phyloP scores from a whole-genome alignment of 1,140 invertebrate species.

The Listronotus bonariensis region DNA sequence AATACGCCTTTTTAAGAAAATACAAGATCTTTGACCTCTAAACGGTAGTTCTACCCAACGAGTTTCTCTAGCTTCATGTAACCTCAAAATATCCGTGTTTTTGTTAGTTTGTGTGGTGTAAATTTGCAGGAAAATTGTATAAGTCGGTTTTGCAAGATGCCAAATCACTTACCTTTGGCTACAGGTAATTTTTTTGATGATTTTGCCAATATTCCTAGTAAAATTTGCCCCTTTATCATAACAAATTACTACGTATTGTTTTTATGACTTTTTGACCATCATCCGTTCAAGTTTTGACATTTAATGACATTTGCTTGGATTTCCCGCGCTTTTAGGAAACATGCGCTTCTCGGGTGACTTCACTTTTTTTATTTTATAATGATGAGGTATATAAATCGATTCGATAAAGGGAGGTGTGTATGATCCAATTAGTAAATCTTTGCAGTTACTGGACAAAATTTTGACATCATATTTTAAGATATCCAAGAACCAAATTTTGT shows the following conservation, averaged over 20 bases:
- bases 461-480: too few species aligned
- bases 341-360: too few species aligned
- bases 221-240: constrained; percentile 16
- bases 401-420: too few species aligned
- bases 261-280: constrained; percentile 7
- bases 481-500: too few species aligned
- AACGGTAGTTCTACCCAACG: not conserved
- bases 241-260: constrained; percentile 20
- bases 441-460: too few species aligned
- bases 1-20: not conserved
- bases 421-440: too few species aligned
- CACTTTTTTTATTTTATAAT: too few species aligned
- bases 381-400: too few species aligned
- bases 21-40: constrained; percentile 5
- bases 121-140: constrained; percentile 5
- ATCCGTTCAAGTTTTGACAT: not conserved
- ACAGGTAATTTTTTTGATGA: constrained; percentile 42
- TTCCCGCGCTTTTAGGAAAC: not conserved
- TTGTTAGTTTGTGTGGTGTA: not conserved
- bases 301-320: not conserved
- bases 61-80: not conserved
- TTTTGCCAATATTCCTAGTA: constrained; percentile 16
- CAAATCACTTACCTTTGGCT: constrained; percentile 48
- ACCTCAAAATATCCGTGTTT: not conserved
- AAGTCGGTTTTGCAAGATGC: constrained; percentile 40